Base-by-base conservation (phyloP, 2,113 vertebrate genomes). In the Zosterops lateralis region DNA sequence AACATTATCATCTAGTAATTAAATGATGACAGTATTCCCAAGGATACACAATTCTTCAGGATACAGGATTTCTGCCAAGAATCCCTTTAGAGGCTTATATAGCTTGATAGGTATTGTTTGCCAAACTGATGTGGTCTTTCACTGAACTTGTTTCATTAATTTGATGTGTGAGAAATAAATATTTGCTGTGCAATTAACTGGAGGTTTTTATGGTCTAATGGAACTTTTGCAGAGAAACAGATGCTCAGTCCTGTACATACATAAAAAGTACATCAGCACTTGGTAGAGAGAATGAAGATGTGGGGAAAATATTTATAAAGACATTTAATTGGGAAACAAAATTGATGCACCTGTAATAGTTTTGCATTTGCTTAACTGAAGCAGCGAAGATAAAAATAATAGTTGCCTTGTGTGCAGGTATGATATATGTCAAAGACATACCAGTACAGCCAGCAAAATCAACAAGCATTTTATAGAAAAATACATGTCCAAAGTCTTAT, bases 141-240 rank as follows among this genome's bases (percentile, higher is more conserved):
- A 92, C 58, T 93, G 80, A 94, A 94, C 42, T 56, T 44, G 75
- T 95, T 97, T 96, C 90, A 96, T 96, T 97, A 95, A 94, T 97
- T 95, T 96, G 85, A 96, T 93, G 65, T 83, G 68, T 93, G 88
- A 96, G 93, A 97, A 97, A 97, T 97, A 97, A 98, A 97, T 97
- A 97, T 97, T 97, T 97, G 87, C 96, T 93, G 73, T 92, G 93
- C 95, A 97, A 94, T 97, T 97, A 97, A 95, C 73, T 92, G 85
- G 70, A 96, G 87, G 96, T 95, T 93, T 96, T 95, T 92, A 92
- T 81, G 54, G 38, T 86, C 76, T 82, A 68, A 83, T 96, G 91
- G 73, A 96, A 76, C 42, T 95, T 93, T 82, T 93, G 62, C 66
- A 68, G 13, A 60, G 53, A 96, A 97, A 94, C 87, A 97, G 93